Evolutionary conservation across 2,113 vertebrate species (phyloP).

Genomic region (Apeltes quadracus): DNA sequence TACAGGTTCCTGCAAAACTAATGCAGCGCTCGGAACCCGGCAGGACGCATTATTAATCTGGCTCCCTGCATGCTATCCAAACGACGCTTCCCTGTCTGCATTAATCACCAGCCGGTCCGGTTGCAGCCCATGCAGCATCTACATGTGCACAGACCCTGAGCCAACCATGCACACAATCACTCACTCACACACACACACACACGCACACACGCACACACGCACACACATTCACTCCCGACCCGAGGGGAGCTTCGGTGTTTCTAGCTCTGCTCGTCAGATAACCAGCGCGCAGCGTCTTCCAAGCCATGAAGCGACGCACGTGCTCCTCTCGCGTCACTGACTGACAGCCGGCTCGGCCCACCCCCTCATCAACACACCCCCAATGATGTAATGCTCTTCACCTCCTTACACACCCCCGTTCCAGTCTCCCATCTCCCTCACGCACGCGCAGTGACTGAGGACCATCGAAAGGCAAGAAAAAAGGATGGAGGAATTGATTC

Average conservation of each 20-base stretch:
- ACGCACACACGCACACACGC: constrained; percentile 33
- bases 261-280: constrained; percentile 56
- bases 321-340: constrained; percentile 83
- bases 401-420: constrained; percentile 43
- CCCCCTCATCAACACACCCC: constrained; percentile 75
- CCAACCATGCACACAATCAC: background rate
- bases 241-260: constrained; percentile 60
- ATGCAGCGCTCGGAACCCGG: constrained; percentile 75
- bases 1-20: constrained; percentile 82
- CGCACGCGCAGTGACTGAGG: constrained; percentile 43
- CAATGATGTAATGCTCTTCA: constrained; percentile 77
- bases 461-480: constrained; percentile 29
- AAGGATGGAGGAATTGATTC: constrained; percentile 66
- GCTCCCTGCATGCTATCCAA: constrained; percentile 82
- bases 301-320: constrained; percentile 79
- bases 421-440: background rate
- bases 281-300: constrained; percentile 61
- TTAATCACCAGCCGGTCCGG: constrained; percentile 77
- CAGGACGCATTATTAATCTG: constrained; percentile 85
- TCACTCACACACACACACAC: constrained; percentile 12
- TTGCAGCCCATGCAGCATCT: constrained; percentile 62
- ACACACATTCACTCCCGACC: constrained; percentile 47
- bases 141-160: constrained; percentile 34
- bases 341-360: constrained; percentile 82
- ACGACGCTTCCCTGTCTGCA: constrained; percentile 78